Evolutionary conservation across 2,888 invertebrate genomes (phyloP).

Genomic region (Gryllus longicercus): DNA sequence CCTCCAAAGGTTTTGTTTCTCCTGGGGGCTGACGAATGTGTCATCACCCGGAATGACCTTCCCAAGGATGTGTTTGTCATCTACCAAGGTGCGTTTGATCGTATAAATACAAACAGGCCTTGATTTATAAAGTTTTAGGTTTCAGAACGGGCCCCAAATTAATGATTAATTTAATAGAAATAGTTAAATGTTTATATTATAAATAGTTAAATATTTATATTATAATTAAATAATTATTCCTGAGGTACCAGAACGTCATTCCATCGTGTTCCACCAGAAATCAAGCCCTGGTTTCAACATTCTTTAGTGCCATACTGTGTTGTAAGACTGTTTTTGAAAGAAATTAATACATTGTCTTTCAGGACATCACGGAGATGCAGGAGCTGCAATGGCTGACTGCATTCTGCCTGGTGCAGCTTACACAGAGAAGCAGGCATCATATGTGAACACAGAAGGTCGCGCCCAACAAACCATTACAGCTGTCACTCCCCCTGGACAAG

Average conservation of each 20-base stretch:
- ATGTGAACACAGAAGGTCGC: conserved; percentile 96
- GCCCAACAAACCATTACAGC: conserved; percentile 86
- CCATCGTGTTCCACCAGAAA: no score
- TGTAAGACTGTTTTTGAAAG: background rate
- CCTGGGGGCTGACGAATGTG: conserved; percentile 89
- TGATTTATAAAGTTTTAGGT: no score
- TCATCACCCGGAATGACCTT: conserved; percentile 71
- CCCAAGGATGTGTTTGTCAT: conserved; percentile 80
- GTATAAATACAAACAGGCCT: background rate
- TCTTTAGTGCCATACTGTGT: background rate
- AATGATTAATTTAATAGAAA: no score
- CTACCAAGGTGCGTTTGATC: conserved; percentile 66
- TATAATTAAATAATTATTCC: no score
- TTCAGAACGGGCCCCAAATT: no score
- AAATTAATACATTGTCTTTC: conserved; percentile 27
- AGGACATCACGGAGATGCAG: conserved; percentile 96
- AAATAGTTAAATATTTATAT: no score
- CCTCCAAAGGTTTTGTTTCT: conserved; percentile 82
- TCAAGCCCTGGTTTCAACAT: background rate
- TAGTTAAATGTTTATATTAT: no score
- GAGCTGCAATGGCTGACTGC: conserved; percentile 88
- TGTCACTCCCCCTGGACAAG: conserved; percentile 86
- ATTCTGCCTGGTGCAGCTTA: conserved; percentile 95
- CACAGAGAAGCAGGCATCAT: conserved; percentile 97
- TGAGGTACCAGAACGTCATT: no score